phyloP scores from a whole-genome alignment of 2,797 vertebrate genomes.

The Acipenser ruthenus region DNA sequence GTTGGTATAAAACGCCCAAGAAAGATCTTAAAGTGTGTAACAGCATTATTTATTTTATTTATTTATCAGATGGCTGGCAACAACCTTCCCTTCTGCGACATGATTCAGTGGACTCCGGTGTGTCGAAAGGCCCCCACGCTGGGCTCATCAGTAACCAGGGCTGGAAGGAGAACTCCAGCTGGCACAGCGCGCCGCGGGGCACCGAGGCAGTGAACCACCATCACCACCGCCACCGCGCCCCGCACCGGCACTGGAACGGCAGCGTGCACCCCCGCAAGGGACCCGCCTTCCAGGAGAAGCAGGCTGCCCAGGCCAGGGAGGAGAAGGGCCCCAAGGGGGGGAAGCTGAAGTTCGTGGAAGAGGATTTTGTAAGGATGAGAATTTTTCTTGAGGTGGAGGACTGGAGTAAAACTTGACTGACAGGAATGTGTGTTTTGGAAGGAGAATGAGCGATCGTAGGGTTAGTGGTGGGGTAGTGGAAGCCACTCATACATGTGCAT shows the following conservation, averaged over 20 bases:
- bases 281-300: constrained; percentile 85
- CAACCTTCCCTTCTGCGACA: constrained; percentile 93
- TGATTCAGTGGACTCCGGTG: constrained; percentile 96
- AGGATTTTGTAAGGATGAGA: constrained; percentile 85
- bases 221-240: constrained; percentile 43
- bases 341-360: constrained; percentile 95
- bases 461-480: no score
- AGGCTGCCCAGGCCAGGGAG: constrained; percentile 80
- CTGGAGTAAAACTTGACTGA: no score
- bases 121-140: constrained; percentile 86
- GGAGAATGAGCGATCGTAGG: no score
- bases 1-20: no score
- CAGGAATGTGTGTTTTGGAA: no score
- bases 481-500: no score
- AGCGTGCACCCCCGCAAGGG: constrained; percentile 91
- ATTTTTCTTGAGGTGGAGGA: no score
- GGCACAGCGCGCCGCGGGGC: constrained; percentile 79
- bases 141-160: constrained; percentile 69
- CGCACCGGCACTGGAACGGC: constrained; percentile 90
- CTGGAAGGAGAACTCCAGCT: constrained; percentile 71
- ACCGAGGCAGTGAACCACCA: constrained; percentile 62
- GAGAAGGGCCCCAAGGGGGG: constrained; percentile 77
- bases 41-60: no score
- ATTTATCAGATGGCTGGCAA: constrained; percentile 77
- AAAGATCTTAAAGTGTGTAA: no score